Base-by-base conservation (phyloP, 2,888 invertebrate genomes). In the Fissipunctia ypsillon region DNA sequence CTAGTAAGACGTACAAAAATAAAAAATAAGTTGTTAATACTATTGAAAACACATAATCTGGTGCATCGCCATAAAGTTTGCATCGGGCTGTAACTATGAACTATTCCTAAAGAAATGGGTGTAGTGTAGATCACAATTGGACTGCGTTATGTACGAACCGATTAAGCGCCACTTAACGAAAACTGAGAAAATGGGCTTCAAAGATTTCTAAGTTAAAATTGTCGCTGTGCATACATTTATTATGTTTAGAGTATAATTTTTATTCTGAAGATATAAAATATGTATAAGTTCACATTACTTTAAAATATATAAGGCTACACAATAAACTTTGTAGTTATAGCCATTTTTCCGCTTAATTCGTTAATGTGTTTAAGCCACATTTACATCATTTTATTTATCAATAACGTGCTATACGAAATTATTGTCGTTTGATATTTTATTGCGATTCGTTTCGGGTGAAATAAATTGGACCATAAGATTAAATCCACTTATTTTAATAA, bases 261-360 rank as follows among this genome's bases (percentile, higher is more conserved):
- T 54, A 54, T 56, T 56, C 56, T 56, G 31, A 56, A 56, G 9
- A 56, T 56, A 56, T 22, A 19, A 56, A 56, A 56, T 56, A 19
- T 56, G 31, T 56, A 56, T 56, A 56, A 22, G 56, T 56, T 56
- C 31, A 61, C 43, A 61, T 43, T 43, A 25, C 43, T 61, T 60
- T 43, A 43, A 60, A 60, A 60, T 41, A 56, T 60, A 60, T 60
- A 60, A 16, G 60, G 60, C 41, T 60, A 60, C 3, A 60, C 41
- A 10, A 43, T 43, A 60, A 60, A 10, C 43, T 60, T 60, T 60
- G 41, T 60, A 60, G 60, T 43, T 60, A 60, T 25, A 60, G 60
- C 41, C 60, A 60, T 60, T 60, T 60, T 60, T 60, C 41, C 60
- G 60, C 59, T 59, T 59, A 59, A 59, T 59, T 59, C 38, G 38